Evolutionary conservation across 2,797 vertebrate genomes (phyloP), one percentile per base, ranked within the genome.

Genomic region (Coranthus polyacanthus): DNA sequence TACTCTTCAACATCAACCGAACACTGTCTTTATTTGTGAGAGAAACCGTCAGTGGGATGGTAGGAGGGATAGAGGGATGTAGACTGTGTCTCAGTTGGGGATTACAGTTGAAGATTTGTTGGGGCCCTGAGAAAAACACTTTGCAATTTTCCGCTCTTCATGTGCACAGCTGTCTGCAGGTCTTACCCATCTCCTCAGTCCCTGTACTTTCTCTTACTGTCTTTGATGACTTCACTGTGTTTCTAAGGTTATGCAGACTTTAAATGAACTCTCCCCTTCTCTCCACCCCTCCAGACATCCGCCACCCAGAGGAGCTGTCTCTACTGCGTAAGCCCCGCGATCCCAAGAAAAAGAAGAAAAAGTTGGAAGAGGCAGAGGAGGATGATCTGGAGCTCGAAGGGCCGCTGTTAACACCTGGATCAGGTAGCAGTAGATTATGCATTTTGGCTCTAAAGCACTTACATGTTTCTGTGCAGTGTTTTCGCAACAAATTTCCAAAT

Each of bases 311-410:
- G 90, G 98, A 99, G 78, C 93, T 98, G 41, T 99, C 98, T 67
- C 94, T 99, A 62, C 92, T 99, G 88, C 96, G 97, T 82, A 99
- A 99, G 89, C 97, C 98, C 67, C 95, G 96, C 78, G 98, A 99
- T 92, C 97, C 98, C 1, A 97, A 97, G 11, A 99, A 99, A 95
- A 99, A 99, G 90, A 99, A 98, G 95, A 99, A 99, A 95, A 98
- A 98, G 93, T 92, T 97, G 79, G 97, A 99, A 61, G 97, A 98
- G 12, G 91, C 84, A 0, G 97, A 99, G 80, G 93, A 93, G 5
- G 97, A 97, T 3, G 92, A 95, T 18, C 92, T 98, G 37, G 96
- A 98, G 84, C 81, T 98, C 75, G 97, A 99, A 83, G 98, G 97
- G 45, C 97, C 97, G 0, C 93, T 98, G 79, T 94, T 98, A 71